Evolutionary conservation across 2,888 invertebrate species (phyloP).

Genomic region (Philaethria dido): DNA sequence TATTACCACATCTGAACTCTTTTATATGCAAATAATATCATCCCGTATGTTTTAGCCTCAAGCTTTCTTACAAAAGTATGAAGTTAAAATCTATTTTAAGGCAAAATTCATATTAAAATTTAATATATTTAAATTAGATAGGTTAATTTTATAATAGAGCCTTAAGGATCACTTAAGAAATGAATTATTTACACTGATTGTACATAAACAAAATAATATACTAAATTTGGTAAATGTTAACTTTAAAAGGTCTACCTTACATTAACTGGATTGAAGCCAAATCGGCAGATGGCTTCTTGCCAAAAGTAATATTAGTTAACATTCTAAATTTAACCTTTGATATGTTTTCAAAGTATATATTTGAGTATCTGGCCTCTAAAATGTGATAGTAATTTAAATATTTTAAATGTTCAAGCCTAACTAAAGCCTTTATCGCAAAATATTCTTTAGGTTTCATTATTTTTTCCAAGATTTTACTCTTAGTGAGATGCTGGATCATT

Average conservation of each 20-base stretch:
- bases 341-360: conserved; percentile 4
- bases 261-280: conserved; percentile 66
- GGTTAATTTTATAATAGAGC: not conserved
- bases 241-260: conserved; percentile 56
- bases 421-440: too few relatives aligned
- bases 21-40: conserved; percentile 47
- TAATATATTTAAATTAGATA: not conserved
- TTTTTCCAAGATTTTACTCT: too few relatives aligned
- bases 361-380: conserved; percentile 3
- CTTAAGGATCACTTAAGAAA: not conserved
- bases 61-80: conserved; percentile 36
- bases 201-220: conserved; percentile 8
- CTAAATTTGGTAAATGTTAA: conserved; percentile 17
- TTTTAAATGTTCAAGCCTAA: not conserved
- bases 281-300: conserved; percentile 57
- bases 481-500: too few relatives aligned
- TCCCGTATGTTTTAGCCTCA: conserved; percentile 41
- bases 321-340: conserved; percentile 57
- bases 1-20: conserved; percentile 47
- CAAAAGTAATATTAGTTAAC: conserved; percentile 64
- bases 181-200: not conserved
- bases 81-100: conserved; percentile 16
- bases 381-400: not conserved
- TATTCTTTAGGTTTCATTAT: too few relatives aligned
- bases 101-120: not conserved